Base-by-base conservation (phyloP, 2,113 vertebrate species). In the Syngnathus scovelli region DNA sequence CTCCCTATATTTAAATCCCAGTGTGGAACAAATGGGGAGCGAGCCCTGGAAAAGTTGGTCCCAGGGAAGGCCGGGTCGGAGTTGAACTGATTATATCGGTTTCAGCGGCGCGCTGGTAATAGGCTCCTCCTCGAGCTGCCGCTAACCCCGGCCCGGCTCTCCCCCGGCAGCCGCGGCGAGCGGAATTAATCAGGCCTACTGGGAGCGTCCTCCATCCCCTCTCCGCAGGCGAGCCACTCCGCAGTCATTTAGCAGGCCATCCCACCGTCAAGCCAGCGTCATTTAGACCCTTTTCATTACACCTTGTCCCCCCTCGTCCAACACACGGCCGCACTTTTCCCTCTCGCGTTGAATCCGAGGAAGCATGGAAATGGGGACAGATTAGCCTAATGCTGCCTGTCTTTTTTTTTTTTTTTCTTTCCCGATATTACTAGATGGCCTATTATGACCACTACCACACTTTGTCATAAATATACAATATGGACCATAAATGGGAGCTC, bases 171-270 rank as follows among this genome's bases (percentile, higher is more conserved):
- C 92, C 93, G 90, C 92, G 92, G 90, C 93, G 93, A 94, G 95
- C 95, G 93, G 95, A 97, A 98, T 98, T 98, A 98, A 98, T 98
- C 96, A 98, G 95, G 93, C 94, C 96, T 96, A 93, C 95, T 95
- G 95, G 95, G 96, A 97, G 93, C 94, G 93, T 94, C 93, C 93
- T 93, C 92, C 93, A 91, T 93, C 84, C 79, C 68, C 78, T 79
- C 94, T 95, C 95, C 76, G 91, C 94, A 93, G 95, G 95, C 93
- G 89, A 95, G 92, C 92, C 90, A 93, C 95, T 98, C 94, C 93
- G 93, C 93, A 95, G 95, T 98, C 96, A 96, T 96, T 98, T 97
- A 95, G 93, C 93, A 93, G 92, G 94, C 94, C 95, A 95, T 96
- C 95, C 94, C 93, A 96, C 95, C 95, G 96, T 98, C 96, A 98